Evolutionary conservation across 2,113 vertebrate species (phyloP).

Genomic region (Thermophis baileyi): DNA sequence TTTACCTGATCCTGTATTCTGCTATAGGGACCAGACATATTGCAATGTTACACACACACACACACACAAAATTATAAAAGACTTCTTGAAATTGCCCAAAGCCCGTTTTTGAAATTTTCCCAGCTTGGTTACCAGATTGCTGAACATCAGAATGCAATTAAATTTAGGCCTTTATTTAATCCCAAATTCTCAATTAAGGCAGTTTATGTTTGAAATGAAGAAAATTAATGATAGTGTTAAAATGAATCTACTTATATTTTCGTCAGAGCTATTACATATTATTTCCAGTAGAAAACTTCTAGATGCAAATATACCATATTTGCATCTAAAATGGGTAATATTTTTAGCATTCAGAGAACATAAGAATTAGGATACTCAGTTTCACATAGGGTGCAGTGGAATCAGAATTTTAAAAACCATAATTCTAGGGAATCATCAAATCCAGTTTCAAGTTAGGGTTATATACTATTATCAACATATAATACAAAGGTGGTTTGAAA

Average conservation of each 20-base stretch:
- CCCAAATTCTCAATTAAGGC: not conserved
- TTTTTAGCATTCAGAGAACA: not conserved
- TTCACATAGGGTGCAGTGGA: not conserved
- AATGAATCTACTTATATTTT: not conserved
- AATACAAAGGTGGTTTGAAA: not conserved
- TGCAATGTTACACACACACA: not conserved
- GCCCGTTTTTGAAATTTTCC: not conserved
- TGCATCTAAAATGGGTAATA: not conserved
- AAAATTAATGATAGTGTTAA: not conserved
- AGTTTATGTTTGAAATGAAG: not conserved
- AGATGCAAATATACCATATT: not conserved
- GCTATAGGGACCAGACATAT: not conserved
- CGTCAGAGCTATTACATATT: not conserved
- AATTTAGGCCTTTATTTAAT: not conserved
- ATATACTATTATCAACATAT: not conserved
- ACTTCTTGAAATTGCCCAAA: too few relatives aligned
- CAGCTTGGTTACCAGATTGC: not conserved
- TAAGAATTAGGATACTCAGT: rapidly evolving
- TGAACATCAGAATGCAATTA: not conserved
- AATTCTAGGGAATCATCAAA: not conserved
- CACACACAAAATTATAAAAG: not conserved
- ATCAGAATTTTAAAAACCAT: not conserved
- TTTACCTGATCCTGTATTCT: not conserved
- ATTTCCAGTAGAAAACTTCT: conserved; percentile 29
- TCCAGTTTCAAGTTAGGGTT: not conserved